A percentile compares a stretch with the other conserved stretches of the same genome.
phyloP scores from a whole-genome alignment of 2,797 vertebrate genomes.

The Mormyrops boulengeri region DNA sequence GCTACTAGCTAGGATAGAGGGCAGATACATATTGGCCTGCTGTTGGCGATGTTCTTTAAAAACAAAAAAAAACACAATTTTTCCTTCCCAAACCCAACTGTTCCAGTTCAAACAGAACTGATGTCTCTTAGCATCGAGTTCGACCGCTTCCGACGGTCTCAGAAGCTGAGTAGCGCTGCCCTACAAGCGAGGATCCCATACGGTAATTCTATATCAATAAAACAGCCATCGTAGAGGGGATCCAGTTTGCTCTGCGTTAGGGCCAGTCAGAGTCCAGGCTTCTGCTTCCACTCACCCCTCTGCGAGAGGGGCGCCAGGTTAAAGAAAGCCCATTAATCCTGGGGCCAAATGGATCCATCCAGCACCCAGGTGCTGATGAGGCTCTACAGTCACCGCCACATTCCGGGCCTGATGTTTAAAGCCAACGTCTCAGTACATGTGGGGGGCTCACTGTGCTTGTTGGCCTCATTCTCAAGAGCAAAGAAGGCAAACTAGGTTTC shows the following conservation, averaged over 20 bases:
- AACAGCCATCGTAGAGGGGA: neutral
- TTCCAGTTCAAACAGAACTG: neutral
- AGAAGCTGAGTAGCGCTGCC: neutral
- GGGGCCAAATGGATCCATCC: constrained; percentile 5
- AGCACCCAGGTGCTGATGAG: neutral
- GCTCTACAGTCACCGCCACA: neutral
- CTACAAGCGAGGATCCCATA: neutral
- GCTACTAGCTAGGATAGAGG: neutral
- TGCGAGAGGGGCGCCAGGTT: neutral
- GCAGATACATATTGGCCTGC: neutral
- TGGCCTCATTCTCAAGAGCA: neutral
- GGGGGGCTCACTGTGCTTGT: no score
- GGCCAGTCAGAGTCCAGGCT: neutral
- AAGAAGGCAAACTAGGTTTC: neutral
- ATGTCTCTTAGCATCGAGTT: neutral
- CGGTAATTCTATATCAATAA: constrained; percentile 7
- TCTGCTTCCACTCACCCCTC: neutral
- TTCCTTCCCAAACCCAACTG: neutral
- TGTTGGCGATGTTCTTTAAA: neutral
- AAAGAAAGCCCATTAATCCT: constrained; percentile 18
- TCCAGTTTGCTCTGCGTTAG: neutral
- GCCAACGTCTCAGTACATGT: neutral
- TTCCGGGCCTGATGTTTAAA: neutral
- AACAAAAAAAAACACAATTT: neutral
- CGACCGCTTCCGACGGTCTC: neutral